Conservation (phyloP, 2,888 invertebrate genomes). For the Netelia melanura region DNA sequence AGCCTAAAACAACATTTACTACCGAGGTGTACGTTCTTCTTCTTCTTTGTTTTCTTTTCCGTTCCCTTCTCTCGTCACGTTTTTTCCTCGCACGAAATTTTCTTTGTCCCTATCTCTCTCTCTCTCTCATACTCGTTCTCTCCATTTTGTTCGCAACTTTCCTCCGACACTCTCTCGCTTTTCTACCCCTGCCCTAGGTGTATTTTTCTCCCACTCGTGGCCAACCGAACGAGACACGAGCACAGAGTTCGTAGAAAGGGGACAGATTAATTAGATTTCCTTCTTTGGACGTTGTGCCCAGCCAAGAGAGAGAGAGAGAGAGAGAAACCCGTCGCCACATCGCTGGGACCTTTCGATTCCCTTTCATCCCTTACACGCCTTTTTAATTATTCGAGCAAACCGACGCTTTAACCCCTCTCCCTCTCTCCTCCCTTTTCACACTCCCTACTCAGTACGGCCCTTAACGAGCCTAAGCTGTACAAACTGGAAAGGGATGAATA, state of each 20-base stretch:
- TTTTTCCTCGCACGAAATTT: background rate
- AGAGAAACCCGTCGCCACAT: constrained; percentile 44
- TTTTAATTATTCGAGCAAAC: constrained; percentile 77
- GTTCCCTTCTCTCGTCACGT: constrained; percentile 9
- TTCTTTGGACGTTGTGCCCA: constrained; percentile 57
- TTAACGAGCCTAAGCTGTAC: background rate
- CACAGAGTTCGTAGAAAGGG: background rate
- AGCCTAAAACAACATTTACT: constrained; percentile 77
- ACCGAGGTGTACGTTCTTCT: constrained; percentile 42
- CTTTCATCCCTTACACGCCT: constrained; percentile 73
- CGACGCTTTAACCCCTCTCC: constrained; percentile 59
- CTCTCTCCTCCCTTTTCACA: background rate
- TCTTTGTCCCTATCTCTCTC: constrained; percentile 47
- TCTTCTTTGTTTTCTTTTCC: constrained; percentile 41
- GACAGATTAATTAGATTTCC: constrained; percentile 69
- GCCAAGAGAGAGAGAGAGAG: background rate
- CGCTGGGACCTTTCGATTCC: constrained; percentile 71
- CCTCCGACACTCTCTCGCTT: constrained; percentile 39
- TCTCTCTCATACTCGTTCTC: constrained; percentile 36
- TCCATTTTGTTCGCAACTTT: constrained; percentile 56
- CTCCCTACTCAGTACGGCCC: background rate
- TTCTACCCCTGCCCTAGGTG: background rate
- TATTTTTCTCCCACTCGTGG: constrained; percentile 47
- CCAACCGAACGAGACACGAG: constrained; percentile 40
- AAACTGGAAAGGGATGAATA: background rate